Base-by-base conservation (phyloP, 92 coral and sea anemone genomes). In the Plumapathes pennacea region DNA sequence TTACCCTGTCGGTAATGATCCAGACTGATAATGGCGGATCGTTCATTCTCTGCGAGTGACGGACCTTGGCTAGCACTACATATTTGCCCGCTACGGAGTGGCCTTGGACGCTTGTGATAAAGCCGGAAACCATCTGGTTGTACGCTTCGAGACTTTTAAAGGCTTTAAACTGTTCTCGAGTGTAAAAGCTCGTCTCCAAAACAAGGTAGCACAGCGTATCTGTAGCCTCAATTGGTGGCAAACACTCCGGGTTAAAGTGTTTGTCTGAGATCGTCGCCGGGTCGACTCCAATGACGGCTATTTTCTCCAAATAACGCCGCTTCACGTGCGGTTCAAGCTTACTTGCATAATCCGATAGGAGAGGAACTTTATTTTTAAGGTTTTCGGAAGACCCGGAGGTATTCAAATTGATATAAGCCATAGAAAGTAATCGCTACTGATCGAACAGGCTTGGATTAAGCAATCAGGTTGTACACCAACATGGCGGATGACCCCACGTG, bases 301-400 rank as follows among this genome's bases (percentile, higher is more conserved):
- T 58, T 58, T 58, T 58, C 32, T 62, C 63, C 10, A 62, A n/a
- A 47, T 62, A 62, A 29, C 41, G 67, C 10, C 49, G 46, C 22
- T 39, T 23, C 10, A 60, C 68, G n/a, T 43, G 13, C 21, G 27
- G 25, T 39, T 60, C 61, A 3, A 47, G 40, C 41, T 18, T 44
- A 20, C 32, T 29, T 1, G 72, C 64, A 24, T 52, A 66, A 32
- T 66, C 67, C 19, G 74, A 66, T 52, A 54, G 45, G n/a, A 50
- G 38, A 26, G 57, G 57, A 50, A 50, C 57, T 12, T 19, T 41
- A 3, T 41, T 46, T 46, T 3, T 4, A n/a, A n/a, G n/a, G n/a
- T n/a, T n/a, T n/a, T n/a, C n/a, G n/a, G n/a, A n/a, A n/a, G n/a
- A n/a, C n/a, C n/a, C n/a, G n/a, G n/a, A n/a, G n/a, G n/a, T n/a